Conservation (phyloP, 2,888 invertebrate genomes). For the Drosophila glabriapex region DNA sequence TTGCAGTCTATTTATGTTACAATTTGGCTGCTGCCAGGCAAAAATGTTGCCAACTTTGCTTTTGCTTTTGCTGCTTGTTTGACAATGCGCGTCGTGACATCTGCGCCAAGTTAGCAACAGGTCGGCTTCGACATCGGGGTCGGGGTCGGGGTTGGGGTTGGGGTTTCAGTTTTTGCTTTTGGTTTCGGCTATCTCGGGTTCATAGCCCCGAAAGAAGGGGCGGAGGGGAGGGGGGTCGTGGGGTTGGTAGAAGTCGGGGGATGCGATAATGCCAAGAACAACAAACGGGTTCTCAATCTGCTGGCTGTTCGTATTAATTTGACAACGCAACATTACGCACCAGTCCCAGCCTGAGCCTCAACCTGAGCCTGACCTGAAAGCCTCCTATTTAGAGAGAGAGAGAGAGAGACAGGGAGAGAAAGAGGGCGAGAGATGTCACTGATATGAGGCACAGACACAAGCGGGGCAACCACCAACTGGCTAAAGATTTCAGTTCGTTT, state of each 20-base stretch:
- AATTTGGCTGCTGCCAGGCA: constrained; percentile 78
- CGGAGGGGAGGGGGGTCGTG: too few relatives aligned
- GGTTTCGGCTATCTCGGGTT: constrained; percentile 25
- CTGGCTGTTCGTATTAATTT: constrained; percentile 62
- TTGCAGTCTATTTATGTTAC: constrained; percentile 79
- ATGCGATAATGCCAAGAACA: constrained; percentile 12
- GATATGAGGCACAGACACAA: constrained; percentile 53
- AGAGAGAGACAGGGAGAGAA: too few relatives aligned
- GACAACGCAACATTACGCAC: constrained; percentile 62
- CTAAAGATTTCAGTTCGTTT: constrained; percentile 45
- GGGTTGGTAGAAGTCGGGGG: background rate
- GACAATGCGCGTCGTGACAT: constrained; percentile 83
- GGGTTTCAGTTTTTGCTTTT: constrained; percentile 23
- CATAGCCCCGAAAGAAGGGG: background rate
- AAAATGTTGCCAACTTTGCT: constrained; percentile 72
- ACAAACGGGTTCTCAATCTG: constrained; percentile 38
- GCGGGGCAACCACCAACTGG: constrained; percentile 26
- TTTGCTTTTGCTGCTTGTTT: constrained; percentile 63
- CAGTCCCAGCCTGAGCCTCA: constrained; percentile 18
- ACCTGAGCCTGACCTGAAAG: constrained; percentile 21
- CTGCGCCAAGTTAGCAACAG: constrained; percentile 73
- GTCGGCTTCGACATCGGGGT: constrained; percentile 42
- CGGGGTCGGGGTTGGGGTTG: constrained; percentile 8
- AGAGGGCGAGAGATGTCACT: constrained; percentile 56
- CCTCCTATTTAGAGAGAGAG: constrained; percentile 7